Evolutionary conservation across 2,888 invertebrate genomes (phyloP), one percentile per base, ranked within the genome.

Genomic region (Andricus quercusramuli): DNA sequence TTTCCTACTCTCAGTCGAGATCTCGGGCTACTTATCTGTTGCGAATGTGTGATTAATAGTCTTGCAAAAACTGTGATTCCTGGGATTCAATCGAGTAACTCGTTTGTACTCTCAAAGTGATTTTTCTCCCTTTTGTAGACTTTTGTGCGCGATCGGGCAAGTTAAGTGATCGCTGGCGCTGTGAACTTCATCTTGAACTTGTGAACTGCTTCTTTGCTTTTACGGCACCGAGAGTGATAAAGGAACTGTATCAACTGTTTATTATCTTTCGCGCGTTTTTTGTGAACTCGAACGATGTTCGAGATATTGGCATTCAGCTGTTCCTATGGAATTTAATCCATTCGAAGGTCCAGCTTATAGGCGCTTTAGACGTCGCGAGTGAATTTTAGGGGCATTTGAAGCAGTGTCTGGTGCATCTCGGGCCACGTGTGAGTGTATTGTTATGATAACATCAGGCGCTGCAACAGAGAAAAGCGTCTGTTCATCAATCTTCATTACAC

Each of bases 271-370:
- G n/a, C 13, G 20, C 15, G 65, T 22, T 68, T 68, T n/a, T 11
- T 22, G 22, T 44, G 9, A 47, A 29, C 20, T 25, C 13, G 8
- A 17, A 22, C 47, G 13, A 37, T 37, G 9, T 37, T 41, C 3
- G 3, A 13, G 13, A n/a, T 32, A 74, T 29, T 25, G 13, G n/a
- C 2, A n/a, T 11, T 32, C 68, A 79, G 78, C 84, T 76, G 84
- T 82, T 90, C 88, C 88, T 89, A 90, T 91, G 90, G 91, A 91
- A 89, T 91, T 89, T 87, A 90, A 90, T 85, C 91, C 91, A 85
- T 89, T 89, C 88, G 91, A 90, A 85, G 91, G 91, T 89, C 91
- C 91, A 85, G 90, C 91, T 25, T 89, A 89, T 83, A 83, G 90
- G 81, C 90, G 90, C 81, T 89, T 87, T 79, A 88, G 91, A 85